Base-by-base conservation (phyloP, 2,113 vertebrate species). In the Drymodes brunneopygia region DNA sequence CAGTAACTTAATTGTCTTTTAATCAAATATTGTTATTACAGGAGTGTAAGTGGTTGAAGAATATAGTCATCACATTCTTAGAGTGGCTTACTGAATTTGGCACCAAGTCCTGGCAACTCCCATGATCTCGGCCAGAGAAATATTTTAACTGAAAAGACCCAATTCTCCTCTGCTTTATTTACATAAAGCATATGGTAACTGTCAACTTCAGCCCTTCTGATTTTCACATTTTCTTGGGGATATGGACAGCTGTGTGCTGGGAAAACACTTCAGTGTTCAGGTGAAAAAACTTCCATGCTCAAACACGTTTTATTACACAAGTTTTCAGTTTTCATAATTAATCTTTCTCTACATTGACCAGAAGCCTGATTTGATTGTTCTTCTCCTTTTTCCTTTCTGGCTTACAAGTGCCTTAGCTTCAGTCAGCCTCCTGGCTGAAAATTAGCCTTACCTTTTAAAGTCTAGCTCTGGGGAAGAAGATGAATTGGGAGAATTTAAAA, bases 21-120 rank as follows among this genome's bases (percentile, higher is more conserved):
- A 94, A 93, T 93, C 80, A 86, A 69, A 90, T 88, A 74, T 70
- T 90, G 85, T 53, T 97, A 92, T 90, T 96, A 94, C 79, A 96
- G 75, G 75, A 86, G 64, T 67, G 44, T 45, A 83, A 95, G 75
- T 56, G 51, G 85, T n/a, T 86, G 64, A 81, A 86, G 71, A 90
- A 31, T 88, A 90, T 45, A 94, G 71, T 94, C 93, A 92, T 86
- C 90, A 71, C 92, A 88, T 95, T 91, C 85, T 88, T 88, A 77
- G 51, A 50, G 56, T 87, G 71, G 56, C 56, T 95, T 90, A 82
- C 88, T 81, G 81, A 77, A 86, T 64, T 86, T 95, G 90, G 94
- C 93, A 90, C 40, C 33, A 36, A 64, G n/a, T 56, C 69, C 56
- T 95, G 82, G 90, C 79, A 95, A 69, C 57, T 84, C 11, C 7